Conservation (phyloP, 2,113 vertebrate genomes). For the Chionodraco myersi region DNA sequence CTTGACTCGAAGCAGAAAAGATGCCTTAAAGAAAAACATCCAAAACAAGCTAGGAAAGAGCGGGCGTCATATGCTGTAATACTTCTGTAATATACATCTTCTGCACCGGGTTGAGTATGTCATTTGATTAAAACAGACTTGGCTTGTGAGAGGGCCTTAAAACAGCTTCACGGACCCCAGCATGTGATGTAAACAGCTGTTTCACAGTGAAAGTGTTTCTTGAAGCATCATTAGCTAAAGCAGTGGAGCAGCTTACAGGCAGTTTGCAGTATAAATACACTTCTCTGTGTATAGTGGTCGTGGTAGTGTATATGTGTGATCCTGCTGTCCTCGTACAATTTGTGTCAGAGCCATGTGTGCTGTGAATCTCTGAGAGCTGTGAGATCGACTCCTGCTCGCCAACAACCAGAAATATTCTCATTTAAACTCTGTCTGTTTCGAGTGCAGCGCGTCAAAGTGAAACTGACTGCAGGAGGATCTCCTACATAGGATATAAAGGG, state of each 20-base stretch:
- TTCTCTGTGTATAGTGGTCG: not conserved
- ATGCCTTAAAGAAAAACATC: no score
- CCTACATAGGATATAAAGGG: not conserved
- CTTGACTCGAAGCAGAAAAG: no score
- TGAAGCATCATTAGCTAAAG: not conserved
- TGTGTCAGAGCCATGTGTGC: slow-evolving; percentile 57
- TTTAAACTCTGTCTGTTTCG: slow-evolving; percentile 28
- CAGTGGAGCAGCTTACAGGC: not conserved
- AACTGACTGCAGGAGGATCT: slow-evolving; percentile 12
- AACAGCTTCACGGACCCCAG: not conserved
- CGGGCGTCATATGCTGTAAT: no score
- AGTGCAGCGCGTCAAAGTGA: slow-evolving; percentile 22
- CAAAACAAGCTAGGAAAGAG: no score
- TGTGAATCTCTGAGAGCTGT: slow-evolving; percentile 43
- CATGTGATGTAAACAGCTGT: not conserved
- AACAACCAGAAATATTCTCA: not conserved
- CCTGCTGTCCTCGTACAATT: slow-evolving; percentile 20
- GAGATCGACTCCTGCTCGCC: no score
- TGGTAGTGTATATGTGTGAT: slow-evolving; percentile 22
- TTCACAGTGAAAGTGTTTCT: not conserved
- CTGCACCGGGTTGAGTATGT: no score
- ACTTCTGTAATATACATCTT: no score
- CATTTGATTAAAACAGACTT: no score
- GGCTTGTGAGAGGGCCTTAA: not conserved
- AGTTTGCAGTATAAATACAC: not conserved